Percentiles rank a stretch among this genome's conserved stretches.
Evolutionary conservation across 2,888 invertebrate species (phyloP).

Genomic region (Cyclophora punctaria): DNA sequence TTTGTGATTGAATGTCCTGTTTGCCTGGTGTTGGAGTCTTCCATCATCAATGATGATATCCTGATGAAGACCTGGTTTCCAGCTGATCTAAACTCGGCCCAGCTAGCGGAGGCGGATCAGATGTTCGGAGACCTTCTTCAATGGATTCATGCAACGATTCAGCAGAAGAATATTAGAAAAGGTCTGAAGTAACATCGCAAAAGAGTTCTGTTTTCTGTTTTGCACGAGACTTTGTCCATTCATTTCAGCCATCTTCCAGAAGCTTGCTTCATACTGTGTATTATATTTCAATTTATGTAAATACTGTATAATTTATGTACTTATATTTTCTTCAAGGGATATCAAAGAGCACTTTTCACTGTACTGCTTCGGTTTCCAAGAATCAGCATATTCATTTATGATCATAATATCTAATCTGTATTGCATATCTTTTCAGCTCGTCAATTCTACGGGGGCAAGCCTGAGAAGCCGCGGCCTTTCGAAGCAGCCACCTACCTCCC

Average conservation of each 20-base stretch:
- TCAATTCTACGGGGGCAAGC: slow-evolving; percentile 78
- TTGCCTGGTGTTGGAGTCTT: slow-evolving; percentile 25
- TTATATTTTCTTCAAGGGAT: slow-evolving; percentile 5
- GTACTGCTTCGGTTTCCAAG: slow-evolving; percentile 19
- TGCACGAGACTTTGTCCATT: too few species aligned
- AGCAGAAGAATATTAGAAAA: slow-evolving; percentile 73
- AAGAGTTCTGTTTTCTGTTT: too few species aligned
- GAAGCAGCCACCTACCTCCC: slow-evolving; percentile 59
- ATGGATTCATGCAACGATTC: slow-evolving; percentile 83
- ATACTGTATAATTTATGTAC: too few species aligned
- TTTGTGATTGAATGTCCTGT: slow-evolving; percentile 7
- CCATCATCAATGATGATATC: slow-evolving; percentile 26
- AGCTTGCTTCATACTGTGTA: too few species aligned
- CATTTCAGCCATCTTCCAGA: too few species aligned
- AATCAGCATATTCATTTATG: neutral
- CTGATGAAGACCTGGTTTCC: slow-evolving; percentile 54
- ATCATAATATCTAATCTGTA: slow-evolving; percentile 2
- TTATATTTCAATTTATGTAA: too few species aligned
- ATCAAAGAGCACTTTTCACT: slow-evolving; percentile 17
- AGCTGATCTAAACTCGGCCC: slow-evolving; percentile 52
- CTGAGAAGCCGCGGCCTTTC: slow-evolving; percentile 82
- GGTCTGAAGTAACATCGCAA: slow-evolving; percentile 37
- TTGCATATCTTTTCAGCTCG: slow-evolving; percentile 71
- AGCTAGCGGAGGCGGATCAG: slow-evolving; percentile 78
- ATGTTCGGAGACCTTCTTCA: slow-evolving; percentile 84